Conservation (phyloP, 2,888 invertebrate species). For the Drosophila paracracens region DNA sequence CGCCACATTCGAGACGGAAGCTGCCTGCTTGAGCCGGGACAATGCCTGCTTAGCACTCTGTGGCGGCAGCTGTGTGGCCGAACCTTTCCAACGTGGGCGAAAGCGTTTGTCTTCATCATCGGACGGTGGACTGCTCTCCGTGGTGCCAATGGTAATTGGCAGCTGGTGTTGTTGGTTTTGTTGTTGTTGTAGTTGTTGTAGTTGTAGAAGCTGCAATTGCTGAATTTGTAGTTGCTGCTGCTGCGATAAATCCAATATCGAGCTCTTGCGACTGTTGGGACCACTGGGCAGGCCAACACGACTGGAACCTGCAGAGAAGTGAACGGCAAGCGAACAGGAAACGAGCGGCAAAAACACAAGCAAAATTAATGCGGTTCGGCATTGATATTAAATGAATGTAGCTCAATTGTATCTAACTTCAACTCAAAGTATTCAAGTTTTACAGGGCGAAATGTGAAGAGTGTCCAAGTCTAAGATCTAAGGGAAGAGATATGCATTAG, state of each 20-base stretch:
- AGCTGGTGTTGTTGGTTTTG: slow-evolving; percentile 82
- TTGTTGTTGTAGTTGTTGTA: slow-evolving; percentile 74
- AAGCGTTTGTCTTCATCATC: slow-evolving; percentile 85
- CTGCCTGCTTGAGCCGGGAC: slow-evolving; percentile 82
- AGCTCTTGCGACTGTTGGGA: slow-evolving; percentile 86
- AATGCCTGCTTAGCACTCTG: slow-evolving; percentile 81
- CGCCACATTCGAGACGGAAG: slow-evolving; percentile 82
- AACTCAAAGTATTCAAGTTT: slow-evolving; percentile 64
- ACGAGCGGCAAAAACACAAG: background rate
- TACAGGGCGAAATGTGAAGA: slow-evolving; percentile 60
- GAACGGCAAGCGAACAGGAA: background rate
- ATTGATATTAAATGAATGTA: slow-evolving; percentile 5
- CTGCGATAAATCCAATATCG: slow-evolving; percentile 86
- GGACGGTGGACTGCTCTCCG: slow-evolving; percentile 87
- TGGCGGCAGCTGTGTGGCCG: slow-evolving; percentile 77
- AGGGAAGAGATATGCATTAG: slow-evolving; percentile 19
- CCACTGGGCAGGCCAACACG: slow-evolving; percentile 83
- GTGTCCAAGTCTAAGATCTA: slow-evolving; percentile 31
- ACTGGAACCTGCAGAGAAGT: slow-evolving; percentile 80
- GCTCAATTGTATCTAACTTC: slow-evolving; percentile 49
- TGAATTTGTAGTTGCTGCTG: slow-evolving; percentile 83
- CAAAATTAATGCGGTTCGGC: slow-evolving; percentile 11
- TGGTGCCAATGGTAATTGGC: slow-evolving; percentile 84
- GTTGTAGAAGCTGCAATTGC: slow-evolving; percentile 58
- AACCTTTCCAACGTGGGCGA: slow-evolving; percentile 84